These are phyloP conservation scores for Parasteatoda tepidariorum DNA, from an alignment of 1,140 invertebrate genomes.

Conservation along the genomic window DNA sequence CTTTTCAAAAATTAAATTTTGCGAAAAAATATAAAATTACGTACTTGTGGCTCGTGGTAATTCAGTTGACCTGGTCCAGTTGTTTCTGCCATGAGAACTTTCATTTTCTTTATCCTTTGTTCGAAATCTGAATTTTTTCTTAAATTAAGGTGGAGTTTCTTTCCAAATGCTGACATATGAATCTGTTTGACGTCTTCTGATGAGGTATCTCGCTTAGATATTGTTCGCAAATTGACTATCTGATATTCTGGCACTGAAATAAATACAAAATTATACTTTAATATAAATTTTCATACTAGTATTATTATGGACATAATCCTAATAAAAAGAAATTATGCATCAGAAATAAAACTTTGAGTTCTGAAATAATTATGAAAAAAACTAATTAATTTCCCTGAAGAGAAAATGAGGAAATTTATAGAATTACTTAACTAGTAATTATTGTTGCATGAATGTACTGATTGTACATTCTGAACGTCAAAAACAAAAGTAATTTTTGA, in stretches of 20 bases:
- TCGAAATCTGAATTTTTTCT: conserved; percentile 73
- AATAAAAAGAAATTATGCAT: too few species aligned
- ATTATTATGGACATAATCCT: too few species aligned
- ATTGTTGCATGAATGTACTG: too few species aligned
- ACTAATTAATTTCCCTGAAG: too few species aligned
- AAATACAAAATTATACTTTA: background rate
- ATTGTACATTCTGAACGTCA: too few species aligned
- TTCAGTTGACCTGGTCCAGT: conserved; percentile 81
- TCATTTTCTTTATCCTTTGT: conserved; percentile 69
- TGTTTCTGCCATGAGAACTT: conserved; percentile 80
- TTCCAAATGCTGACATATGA: conserved; percentile 64
- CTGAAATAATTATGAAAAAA: too few species aligned
- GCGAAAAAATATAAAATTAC: conserved; percentile 65
- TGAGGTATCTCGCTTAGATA: conserved; percentile 56
- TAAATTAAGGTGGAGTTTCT: conserved; percentile 75
- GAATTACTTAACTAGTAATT: too few species aligned
- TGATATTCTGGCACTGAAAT: conserved; percentile 76
- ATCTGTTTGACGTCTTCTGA: conserved; percentile 60
- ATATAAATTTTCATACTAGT: background rate
- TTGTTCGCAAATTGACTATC: conserved; percentile 72
- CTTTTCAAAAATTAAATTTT: too few species aligned
- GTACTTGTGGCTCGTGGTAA: conserved; percentile 82
- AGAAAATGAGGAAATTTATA: too few species aligned
- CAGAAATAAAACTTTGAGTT: too few species aligned
- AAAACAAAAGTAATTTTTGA: too few species aligned